Evolutionary conservation across 1,140 invertebrate genomes (phyloP), one percentile per base, ranked within the genome.

Genomic region (Brevipalpus yothersi): DNA sequence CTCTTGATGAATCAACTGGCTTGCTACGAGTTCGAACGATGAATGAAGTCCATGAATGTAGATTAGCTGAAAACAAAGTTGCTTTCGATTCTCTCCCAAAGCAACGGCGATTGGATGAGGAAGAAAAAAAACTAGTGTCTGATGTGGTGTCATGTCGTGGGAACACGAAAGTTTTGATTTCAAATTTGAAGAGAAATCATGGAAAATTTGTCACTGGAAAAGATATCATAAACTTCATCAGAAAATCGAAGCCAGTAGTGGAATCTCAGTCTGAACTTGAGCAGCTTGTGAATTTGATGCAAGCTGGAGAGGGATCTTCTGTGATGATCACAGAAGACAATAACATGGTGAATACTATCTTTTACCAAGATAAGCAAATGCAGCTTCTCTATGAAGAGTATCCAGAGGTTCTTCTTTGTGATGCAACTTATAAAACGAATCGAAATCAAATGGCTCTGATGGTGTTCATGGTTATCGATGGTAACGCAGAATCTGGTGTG

Each of bases 341-440:
- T 10, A n/a, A 39, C 53, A 17, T 41, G 4, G 31, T 59, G 1
- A n/a, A 59, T 11, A 39, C 47, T 10, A 3, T 53, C 9, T 53
- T 53, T 41, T 59, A 53, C 4, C 58, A 59, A 53, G 58, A 59
- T 41, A 15, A 15, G 31, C 39, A 53, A 15, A 59, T 59, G 58
- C 39, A 13, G 31, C 12, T 17, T 17, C 49, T 59, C 23, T 59
- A 59, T 41, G 8, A 17, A 3, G n/a, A 39, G 19, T 59, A 15
- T 53, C 58, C 58, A n/a, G 58, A 59, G 42, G 10, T 59, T 17
- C 41, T 59, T 8, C 42, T 59, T 19, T 21, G 47, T 17, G 58
- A 58, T 17, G 42, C 41, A 58, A 58, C 58, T 5, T 59, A 53
- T 40, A 59, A 59, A 40, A 19, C 53, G 15, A 49, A 49, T 17